Percentiles rank a stretch among this genome's conserved stretches.
phyloP scores from a whole-genome alignment of 2,888 invertebrate species.

The Parelbella ahira region DNA sequence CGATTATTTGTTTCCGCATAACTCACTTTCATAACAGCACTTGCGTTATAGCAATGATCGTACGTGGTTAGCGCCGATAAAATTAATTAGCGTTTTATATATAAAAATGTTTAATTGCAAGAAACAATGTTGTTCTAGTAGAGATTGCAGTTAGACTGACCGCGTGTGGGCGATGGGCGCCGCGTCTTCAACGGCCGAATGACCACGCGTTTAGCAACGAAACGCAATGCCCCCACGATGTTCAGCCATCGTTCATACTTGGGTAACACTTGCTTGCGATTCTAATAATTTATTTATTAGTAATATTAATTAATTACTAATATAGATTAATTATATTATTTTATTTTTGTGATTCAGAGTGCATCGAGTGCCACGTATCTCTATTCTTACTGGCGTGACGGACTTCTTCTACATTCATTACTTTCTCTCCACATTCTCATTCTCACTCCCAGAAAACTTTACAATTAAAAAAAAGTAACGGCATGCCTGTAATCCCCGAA shows the following conservation, averaged over 20 bases:
- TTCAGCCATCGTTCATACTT: constrained; percentile 29
- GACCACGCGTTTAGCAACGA: constrained; percentile 58
- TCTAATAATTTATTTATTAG: no score
- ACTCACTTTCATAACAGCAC: constrained; percentile 20
- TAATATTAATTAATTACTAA: no score
- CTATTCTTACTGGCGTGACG: no score
- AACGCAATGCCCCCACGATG: constrained; percentile 44
- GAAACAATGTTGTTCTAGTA: constrained; percentile 17
- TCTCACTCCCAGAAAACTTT: no score
- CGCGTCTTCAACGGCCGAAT: constrained; percentile 53
- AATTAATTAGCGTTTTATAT: constrained; percentile 2
- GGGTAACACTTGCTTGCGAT: constrained; percentile 6
- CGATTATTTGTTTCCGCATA: constrained; percentile 16
- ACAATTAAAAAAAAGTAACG: no score
- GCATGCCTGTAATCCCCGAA: no score
- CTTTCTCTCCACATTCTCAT: no score
- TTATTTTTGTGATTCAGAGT: no score
- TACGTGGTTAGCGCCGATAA: constrained; percentile 5
- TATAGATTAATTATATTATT: no score
- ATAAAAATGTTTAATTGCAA: constrained; percentile 10
- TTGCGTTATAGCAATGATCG: background rate
- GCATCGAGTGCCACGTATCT: no score
- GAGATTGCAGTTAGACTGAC: constrained; percentile 46
- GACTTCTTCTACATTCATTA: no score
- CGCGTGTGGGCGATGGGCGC: constrained; percentile 34